Base-by-base conservation (phyloP, 1,140 invertebrate species). In the Alviniconcha marisindica region DNA sequence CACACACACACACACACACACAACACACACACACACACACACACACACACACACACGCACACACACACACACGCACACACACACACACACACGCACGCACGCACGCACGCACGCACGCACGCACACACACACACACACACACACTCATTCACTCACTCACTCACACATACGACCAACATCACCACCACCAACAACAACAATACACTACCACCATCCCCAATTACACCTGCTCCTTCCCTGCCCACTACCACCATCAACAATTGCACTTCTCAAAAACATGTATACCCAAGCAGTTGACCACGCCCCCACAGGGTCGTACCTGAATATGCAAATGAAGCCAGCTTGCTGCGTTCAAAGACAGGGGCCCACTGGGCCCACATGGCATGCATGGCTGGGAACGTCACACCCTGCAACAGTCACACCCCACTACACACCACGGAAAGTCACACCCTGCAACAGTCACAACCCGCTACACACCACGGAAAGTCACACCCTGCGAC, bases 331-430 rank as follows among this genome's bases (percentile, higher is more conserved):
- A 92, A 88, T n/a, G 85, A 83, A n/a, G 84, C 83, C 28, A 92
- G 81, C 78, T 87, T 89, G n/a, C 86, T 96, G 42, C 97, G 94
- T 91, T 98, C 97, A 38, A 95, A 91, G 0, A 96, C 95, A 12
- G 97, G 97, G 12, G 96, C 96, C 97, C 97, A 98, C 78, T 95
- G 94, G 0, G 96, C 95, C 96, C 97, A 97, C 66, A 97, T 95
- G 15, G 96, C 96, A 91, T 97, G 96, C 86, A 97, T 97, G 86
- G 96, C 96, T 1, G 97, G 97, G 92, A 97, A 98, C 0, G 96
- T 97, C 0, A 98, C 96, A 69, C 97, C 97, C 96, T 97, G 89
- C 28, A 66, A n/a, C n/a, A n/a, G n/a, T n/a, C n/a, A n/a, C n/a
- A n/a, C n/a, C n/a, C n/a, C n/a, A n/a, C n/a, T n/a, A n/a, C n/a